Conservation (phyloP, 2,797 vertebrate genomes). For the Rhabdophis nuchalis region DNA sequence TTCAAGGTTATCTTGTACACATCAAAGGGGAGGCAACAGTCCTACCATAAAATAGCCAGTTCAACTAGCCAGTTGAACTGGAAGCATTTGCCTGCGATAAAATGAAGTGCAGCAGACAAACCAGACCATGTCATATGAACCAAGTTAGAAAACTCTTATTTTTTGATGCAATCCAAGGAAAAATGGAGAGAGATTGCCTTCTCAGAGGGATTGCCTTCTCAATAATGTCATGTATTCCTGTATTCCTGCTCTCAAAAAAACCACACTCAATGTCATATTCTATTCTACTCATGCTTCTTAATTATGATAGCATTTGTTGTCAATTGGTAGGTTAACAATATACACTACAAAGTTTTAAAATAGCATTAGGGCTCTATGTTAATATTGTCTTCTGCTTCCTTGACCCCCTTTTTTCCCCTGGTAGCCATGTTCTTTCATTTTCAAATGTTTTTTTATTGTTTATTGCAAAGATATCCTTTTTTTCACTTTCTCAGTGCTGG, state of each 20-base stretch:
- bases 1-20: neutral
- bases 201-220: no score
- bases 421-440: constrained; percentile 2
- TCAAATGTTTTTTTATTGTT: neutral
- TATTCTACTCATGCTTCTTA: constrained; percentile 13
- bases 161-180: neutral
- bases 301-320: constrained; percentile 16
- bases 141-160: neutral
- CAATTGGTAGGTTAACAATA: neutral
- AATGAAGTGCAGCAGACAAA: neutral
- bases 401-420: neutral
- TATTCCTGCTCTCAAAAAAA: neutral
- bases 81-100: neutral
- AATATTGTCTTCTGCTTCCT: neutral
- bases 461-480: constrained; percentile 11
- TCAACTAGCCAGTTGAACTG: neutral
- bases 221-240: neutral
- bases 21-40: neutral
- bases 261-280: neutral
- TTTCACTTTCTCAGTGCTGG: constrained; percentile 30
- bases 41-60: neutral
- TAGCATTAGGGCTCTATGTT: constrained; percentile 34
- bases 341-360: constrained; percentile 28
- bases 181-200: neutral
- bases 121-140: neutral